Conservation (phyloP, 2,888 invertebrate genomes). For the Eustalomyia histrio region DNA sequence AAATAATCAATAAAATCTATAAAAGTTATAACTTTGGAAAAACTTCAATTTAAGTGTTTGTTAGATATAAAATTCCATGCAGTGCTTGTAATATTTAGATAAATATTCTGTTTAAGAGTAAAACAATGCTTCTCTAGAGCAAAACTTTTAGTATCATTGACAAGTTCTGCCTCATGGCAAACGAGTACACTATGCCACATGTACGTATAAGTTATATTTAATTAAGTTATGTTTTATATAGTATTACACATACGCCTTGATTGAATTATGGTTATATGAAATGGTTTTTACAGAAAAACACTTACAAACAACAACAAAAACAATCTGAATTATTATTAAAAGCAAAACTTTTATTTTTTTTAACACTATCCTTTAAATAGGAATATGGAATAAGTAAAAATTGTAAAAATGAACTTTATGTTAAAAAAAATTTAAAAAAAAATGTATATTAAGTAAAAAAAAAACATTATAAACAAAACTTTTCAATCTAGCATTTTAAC, state of each 20-base stretch:
- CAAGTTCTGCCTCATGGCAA: neutral
- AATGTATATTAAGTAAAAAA: neutral
- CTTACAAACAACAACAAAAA: constrained; percentile 22
- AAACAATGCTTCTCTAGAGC: too few relatives aligned
- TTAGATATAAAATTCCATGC: too few relatives aligned
- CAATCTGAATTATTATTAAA: constrained; percentile 29
- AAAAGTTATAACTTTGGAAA: too few relatives aligned
- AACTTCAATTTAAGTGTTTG: too few relatives aligned
- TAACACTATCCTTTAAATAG: constrained; percentile 34
- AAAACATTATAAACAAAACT: constrained; percentile 43
- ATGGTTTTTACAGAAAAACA: constrained; percentile 32
- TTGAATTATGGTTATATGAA: constrained; percentile 10
- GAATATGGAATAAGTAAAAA: constrained; percentile 26
- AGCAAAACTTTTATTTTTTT: constrained; percentile 38
- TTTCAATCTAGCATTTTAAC: constrained; percentile 62
- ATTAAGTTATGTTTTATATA: neutral
- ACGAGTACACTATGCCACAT: neutral
- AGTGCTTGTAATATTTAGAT: too few relatives aligned
- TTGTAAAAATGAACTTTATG: neutral
- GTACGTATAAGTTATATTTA: neutral
- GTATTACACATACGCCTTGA: neutral
- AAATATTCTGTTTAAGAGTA: too few relatives aligned
- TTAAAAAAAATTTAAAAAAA: neutral
- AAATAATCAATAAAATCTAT: too few relatives aligned
- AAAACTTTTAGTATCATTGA: neutral